Conservation (phyloP, 2,113 vertebrate genomes). For the Percina caprodes region DNA sequence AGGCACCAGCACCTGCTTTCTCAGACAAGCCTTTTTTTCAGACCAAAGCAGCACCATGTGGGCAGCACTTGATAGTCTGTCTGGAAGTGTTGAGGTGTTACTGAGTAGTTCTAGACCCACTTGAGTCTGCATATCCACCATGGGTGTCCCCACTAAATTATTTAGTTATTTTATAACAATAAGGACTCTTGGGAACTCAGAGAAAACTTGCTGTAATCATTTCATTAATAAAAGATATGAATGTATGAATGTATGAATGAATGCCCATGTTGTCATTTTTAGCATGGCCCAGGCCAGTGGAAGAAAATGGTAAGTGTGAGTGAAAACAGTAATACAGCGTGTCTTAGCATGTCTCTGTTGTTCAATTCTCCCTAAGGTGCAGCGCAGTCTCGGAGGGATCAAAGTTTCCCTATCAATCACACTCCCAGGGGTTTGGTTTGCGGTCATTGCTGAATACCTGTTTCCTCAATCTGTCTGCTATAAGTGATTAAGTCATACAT, state of each 20-base stretch:
- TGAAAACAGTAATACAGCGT: slow-evolving; percentile 33
- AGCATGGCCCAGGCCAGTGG: background rate
- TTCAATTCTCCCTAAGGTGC: slow-evolving; percentile 18
- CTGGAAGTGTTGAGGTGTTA: slow-evolving; percentile 32
- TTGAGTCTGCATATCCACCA: slow-evolving; percentile 39
- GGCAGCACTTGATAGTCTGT: background rate
- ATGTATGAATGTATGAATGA: too few relatives aligned
- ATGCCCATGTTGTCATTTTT: slow-evolving; percentile 12
- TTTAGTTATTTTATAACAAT: slow-evolving; percentile 31
- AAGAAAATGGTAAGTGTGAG: slow-evolving; percentile 27
- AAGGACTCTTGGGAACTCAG: slow-evolving; percentile 38
- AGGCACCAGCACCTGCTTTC: background rate
- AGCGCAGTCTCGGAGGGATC: slow-evolving; percentile 14
- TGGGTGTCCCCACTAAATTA: slow-evolving; percentile 35
- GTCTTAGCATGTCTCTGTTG: slow-evolving; percentile 29
- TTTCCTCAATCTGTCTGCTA: background rate
- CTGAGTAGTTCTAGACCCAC: slow-evolving; percentile 43
- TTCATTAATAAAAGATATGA: slow-evolving; percentile 55
- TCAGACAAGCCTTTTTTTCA: slow-evolving; percentile 42
- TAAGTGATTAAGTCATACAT: background rate
- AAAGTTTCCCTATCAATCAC: background rate
- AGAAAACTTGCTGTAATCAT: slow-evolving; percentile 39
- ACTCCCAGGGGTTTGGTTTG: slow-evolving; percentile 3
- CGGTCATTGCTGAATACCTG: background rate
- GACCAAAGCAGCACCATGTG: slow-evolving; percentile 19